Percentiles rank a stretch among this genome's conserved stretches.
These are phyloP conservation scores for Drosophila helvetica DNA, from an alignment of 2,888 invertebrate species.

Conservation along the genomic window DNA sequence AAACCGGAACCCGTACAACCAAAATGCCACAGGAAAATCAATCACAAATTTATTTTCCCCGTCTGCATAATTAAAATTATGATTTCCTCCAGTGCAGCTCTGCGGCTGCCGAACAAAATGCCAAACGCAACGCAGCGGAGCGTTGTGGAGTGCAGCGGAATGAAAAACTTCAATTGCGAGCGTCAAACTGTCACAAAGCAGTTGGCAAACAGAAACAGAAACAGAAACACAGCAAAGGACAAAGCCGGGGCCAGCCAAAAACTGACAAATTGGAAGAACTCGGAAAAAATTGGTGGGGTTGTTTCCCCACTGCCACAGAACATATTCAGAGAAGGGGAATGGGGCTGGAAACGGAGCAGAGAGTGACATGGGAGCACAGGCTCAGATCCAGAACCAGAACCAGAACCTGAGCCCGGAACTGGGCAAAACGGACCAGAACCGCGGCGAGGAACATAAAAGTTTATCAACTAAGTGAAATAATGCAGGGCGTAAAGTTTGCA, in stretches of 20 bases:
- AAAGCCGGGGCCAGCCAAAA: slow-evolving; percentile 50
- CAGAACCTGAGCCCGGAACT: slow-evolving; percentile 16
- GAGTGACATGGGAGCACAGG: neutral
- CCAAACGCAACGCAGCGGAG: slow-evolving; percentile 28
- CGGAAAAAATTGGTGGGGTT: slow-evolving; percentile 19
- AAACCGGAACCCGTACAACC: slow-evolving; percentile 13
- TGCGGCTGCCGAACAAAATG: slow-evolving; percentile 25
- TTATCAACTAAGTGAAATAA: slow-evolving; percentile 78
- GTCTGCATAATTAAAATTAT: slow-evolving; percentile 56
- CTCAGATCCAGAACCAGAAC: neutral
- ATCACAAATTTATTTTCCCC: slow-evolving; percentile 46
- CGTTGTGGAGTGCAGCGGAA: neutral
- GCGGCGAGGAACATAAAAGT: slow-evolving; percentile 63
- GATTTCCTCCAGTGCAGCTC: slow-evolving; percentile 32
- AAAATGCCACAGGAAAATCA: slow-evolving; percentile 34
- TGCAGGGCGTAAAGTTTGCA: slow-evolving; percentile 76
- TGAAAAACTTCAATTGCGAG: slow-evolving; percentile 50
- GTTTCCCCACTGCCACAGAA: slow-evolving; percentile 28
- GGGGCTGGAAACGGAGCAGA: neutral
- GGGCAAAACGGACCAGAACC: slow-evolving; percentile 44
- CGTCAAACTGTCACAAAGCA: slow-evolving; percentile 60
- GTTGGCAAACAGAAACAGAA: slow-evolving; percentile 57
- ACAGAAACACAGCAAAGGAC: slow-evolving; percentile 49
- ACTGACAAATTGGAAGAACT: slow-evolving; percentile 71
- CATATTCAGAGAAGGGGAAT: slow-evolving; percentile 1